These are phyloP conservation scores for Coelopa frigida DNA, from an alignment of 1,140 invertebrate species.

Conservation along the genomic window DNA sequence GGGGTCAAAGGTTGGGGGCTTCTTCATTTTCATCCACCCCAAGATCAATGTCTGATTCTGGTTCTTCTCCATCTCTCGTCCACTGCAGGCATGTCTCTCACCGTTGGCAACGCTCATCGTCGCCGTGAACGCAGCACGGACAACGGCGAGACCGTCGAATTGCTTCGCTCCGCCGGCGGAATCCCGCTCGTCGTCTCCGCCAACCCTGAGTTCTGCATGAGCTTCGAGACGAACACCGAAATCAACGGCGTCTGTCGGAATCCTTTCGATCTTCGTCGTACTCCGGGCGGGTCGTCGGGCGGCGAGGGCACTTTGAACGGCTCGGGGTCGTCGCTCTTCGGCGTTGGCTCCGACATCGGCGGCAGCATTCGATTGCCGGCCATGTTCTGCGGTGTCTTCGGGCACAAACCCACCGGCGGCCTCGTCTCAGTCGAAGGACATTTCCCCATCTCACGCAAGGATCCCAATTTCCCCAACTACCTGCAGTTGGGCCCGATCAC, in stretches of 20 bases:
- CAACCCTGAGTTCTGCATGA: constrained; percentile 70
- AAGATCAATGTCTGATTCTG: neutral
- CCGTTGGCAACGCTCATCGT: constrained; percentile 55
- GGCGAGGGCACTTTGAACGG: constrained; percentile 66
- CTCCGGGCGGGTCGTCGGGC: constrained; percentile 68
- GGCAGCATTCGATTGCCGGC: constrained; percentile 83
- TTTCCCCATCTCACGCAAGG: constrained; percentile 45
- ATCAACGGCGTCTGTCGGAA: constrained; percentile 68
- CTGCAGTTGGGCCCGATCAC: constrained; percentile 69
- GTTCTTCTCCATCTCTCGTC: neutral
- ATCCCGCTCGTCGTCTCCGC: constrained; percentile 74
- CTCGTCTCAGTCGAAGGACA: constrained; percentile 53
- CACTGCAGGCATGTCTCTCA: constrained; percentile 50
- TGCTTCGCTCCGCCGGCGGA: constrained; percentile 60
- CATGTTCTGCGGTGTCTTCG: constrained; percentile 79
- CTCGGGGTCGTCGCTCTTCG: constrained; percentile 65
- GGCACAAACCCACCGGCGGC: constrained; percentile 72
- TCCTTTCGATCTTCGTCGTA: constrained; percentile 62
- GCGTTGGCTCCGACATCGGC: constrained; percentile 80
- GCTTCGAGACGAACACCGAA: constrained; percentile 65
- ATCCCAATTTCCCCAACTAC: constrained; percentile 20
- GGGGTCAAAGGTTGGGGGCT: constrained; percentile 53
- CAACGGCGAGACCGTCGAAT: constrained; percentile 56
- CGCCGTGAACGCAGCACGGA: constrained; percentile 50
- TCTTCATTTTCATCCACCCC: neutral